These are phyloP conservation scores for Ephestia elutella DNA, from an alignment of 1,140 invertebrate genomes.

Conservation along the genomic window DNA sequence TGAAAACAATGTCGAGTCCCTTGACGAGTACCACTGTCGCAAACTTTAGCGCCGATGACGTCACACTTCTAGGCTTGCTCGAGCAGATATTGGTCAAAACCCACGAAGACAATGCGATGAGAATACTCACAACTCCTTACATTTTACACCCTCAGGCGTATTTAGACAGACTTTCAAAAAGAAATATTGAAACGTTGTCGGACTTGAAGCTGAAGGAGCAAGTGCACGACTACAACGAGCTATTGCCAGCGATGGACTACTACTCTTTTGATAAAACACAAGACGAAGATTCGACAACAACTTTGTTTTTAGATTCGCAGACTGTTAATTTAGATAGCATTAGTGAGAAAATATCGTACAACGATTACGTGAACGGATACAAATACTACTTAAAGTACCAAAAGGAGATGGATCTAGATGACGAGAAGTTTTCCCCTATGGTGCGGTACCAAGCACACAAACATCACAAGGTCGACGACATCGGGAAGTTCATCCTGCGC, in stretches of 20 bases:
- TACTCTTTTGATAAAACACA: not conserved
- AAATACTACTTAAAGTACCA: constrained; percentile 60
- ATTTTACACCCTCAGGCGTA: not conserved
- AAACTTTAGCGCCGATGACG: constrained; percentile 6
- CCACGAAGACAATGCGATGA: constrained; percentile 33
- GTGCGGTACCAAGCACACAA: constrained; percentile 59
- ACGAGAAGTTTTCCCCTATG: constrained; percentile 48
- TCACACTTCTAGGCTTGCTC: not conserved
- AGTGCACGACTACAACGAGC: constrained; percentile 18
- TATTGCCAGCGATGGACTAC: constrained; percentile 15
- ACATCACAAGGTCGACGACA: constrained; percentile 62
- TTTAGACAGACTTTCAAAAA: constrained; percentile 16
- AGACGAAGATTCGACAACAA: not conserved
- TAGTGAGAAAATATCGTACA: constrained; percentile 48
- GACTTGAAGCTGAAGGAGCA: constrained; percentile 23
- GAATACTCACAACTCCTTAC: constrained; percentile 26
- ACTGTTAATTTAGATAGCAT: constrained; percentile 33
- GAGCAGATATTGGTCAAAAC: constrained; percentile 44
- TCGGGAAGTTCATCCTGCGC: constrained; percentile 59
- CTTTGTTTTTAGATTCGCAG: not conserved
- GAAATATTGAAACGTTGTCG: constrained; percentile 19
- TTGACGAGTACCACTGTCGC: not conserved
- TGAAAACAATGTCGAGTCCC: not conserved
- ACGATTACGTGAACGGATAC: constrained; percentile 59
- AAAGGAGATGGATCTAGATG: constrained; percentile 43